A percentile compares a stretch with the other conserved stretches of the same genome.
These are phyloP conservation scores for Drosophila bunnanda DNA, from an alignment of 2,888 invertebrate species.

Conservation along the genomic window DNA sequence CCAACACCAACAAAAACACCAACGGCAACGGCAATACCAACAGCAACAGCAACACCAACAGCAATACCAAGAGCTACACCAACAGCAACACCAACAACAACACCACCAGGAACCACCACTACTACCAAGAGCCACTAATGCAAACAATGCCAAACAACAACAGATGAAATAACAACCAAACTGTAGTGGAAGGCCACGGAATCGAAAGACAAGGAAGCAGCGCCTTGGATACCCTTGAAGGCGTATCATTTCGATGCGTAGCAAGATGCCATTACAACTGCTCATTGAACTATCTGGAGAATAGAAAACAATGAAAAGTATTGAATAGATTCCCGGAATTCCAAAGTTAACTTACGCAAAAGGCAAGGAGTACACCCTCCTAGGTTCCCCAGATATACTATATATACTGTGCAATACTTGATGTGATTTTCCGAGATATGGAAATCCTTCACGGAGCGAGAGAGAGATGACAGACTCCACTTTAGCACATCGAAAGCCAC, in stretches of 20 bases:
- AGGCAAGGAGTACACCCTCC: not conserved
- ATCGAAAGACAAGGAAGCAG: conserved; percentile 16
- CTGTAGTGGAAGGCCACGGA: conserved; percentile 6
- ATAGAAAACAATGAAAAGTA: not conserved
- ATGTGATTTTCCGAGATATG: not conserved
- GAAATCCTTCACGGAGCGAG: not conserved
- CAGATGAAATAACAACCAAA: conserved; percentile 17
- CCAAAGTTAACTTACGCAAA: not conserved
- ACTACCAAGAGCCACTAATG: conserved; percentile 23
- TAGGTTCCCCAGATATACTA: not conserved
- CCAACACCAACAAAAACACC: not conserved
- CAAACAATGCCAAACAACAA: conserved; percentile 46
- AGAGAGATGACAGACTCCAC: not conserved
- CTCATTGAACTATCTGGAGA: not conserved
- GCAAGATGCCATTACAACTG: not conserved
- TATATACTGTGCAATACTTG: not conserved
- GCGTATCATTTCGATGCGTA: not conserved
- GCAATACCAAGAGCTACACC: conserved; percentile 10
- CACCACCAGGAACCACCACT: conserved; percentile 2
- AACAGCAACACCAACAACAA: not conserved
- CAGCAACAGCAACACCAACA: not conserved
- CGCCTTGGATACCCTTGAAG: conserved; percentile 22
- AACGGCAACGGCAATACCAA: conserved; percentile 9
- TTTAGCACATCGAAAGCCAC: not conserved
- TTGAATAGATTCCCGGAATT: not conserved